Conservation (phyloP, 1,140 invertebrate genomes). For the Aphelinus atriplicis region DNA sequence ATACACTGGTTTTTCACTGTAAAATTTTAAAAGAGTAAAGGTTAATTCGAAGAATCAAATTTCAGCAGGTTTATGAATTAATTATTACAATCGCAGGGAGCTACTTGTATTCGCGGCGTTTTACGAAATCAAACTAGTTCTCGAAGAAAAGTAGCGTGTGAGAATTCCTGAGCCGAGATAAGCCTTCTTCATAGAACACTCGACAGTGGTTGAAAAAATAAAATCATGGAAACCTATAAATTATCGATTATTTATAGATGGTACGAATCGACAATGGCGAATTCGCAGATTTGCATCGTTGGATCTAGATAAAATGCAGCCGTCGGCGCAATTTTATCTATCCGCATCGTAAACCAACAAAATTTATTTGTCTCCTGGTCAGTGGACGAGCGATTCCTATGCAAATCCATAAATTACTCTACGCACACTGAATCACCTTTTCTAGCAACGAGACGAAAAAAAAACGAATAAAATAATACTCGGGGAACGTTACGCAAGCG, state of each 20-base stretch:
- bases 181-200: no score
- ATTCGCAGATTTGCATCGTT: constrained; percentile 10
- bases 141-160: no score
- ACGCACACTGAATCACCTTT: constrained; percentile 8
- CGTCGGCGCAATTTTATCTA: constrained; percentile 10
- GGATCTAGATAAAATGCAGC: neutral
- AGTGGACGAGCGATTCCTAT: constrained; percentile 1
- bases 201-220: no score
- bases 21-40: no score
- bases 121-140: no score
- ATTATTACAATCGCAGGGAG: no score
- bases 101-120: no score
- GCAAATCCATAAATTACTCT: neutral
- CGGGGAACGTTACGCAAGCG: neutral
- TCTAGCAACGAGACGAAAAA: neutral
- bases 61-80: no score
- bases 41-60: no score
- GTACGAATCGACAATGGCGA: neutral
- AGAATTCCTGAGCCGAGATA: no score
- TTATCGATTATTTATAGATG: neutral
- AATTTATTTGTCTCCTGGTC: constrained; percentile 25
- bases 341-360: constrained; percentile 31
- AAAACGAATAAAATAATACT: constrained; percentile 20
- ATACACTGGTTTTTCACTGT: no score
- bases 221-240: neutral